Conservation (phyloP, 2,888 invertebrate genomes). For the Chalcis sispes region DNA sequence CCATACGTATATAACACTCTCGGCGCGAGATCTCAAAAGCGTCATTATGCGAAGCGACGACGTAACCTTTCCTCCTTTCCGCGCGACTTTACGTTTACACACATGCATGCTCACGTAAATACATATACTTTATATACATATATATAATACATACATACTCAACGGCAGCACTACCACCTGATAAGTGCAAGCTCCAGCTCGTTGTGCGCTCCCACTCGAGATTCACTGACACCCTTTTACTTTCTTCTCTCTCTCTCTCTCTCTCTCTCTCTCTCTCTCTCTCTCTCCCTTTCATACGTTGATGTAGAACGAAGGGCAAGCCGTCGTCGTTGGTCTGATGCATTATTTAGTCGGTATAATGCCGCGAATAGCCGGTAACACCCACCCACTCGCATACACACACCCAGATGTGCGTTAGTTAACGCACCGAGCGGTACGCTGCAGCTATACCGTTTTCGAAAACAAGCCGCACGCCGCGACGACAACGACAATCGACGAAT, state of each 20-base stretch:
- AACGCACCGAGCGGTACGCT: too few species aligned
- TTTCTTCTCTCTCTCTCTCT: neutral
- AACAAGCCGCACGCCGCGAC: too few species aligned
- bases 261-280: neutral
- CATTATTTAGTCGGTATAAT: slow-evolving; percentile 71
- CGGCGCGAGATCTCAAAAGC: slow-evolving; percentile 45
- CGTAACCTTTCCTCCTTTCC: neutral
- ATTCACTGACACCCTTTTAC: slow-evolving; percentile 42
- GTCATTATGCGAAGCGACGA: slow-evolving; percentile 31
- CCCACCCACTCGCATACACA: neutral
- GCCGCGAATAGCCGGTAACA: slow-evolving; percentile 46
- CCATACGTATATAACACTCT: slow-evolving; percentile 56
- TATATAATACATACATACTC: too few species aligned
- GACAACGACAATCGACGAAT: slow-evolving; percentile 26
- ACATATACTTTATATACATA: too few species aligned
- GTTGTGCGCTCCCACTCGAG: slow-evolving; percentile 26
- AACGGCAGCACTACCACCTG: neutral
- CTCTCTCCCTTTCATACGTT: neutral
- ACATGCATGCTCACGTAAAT: too few species aligned
- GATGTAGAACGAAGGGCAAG: slow-evolving; percentile 26
- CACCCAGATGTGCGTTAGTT: neutral
- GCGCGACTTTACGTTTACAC: too few species aligned
- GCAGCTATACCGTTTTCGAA: too few species aligned
- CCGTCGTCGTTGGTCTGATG: slow-evolving; percentile 56
- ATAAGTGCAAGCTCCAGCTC: slow-evolving; percentile 3